Evolutionary conservation across 2,113 vertebrate genomes (phyloP), one percentile per base, ranked within the genome.

Genomic region (Oreochromis tanganicae): DNA sequence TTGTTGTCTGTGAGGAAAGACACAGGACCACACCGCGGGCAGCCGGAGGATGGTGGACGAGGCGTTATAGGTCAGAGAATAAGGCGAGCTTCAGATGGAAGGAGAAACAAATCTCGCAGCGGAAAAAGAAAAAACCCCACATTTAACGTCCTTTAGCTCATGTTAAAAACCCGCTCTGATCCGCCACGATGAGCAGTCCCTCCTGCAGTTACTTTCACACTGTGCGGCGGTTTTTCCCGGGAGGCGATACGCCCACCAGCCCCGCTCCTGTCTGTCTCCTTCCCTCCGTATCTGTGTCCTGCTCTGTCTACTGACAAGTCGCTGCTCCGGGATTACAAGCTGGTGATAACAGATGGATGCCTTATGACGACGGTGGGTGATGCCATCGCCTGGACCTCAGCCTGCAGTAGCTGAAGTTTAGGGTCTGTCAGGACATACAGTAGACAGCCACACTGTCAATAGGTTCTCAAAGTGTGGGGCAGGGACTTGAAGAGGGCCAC

Each of bases 171-270:
- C 82, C 85, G 55, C 38, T 71, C 36, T 38, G 80, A 38, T 90
- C 86, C 85, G 36, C 61, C 75, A 9, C 80, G 73, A 86, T 52
- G 87, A 68, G 85, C 61, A 38, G 6, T 85, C 59, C 82, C 80
- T 86, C 88, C 90, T 52, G 85, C 88, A 85, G 90, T 89, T 90
- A 93, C 94, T 95, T 92, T 92, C 88, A 59, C 92, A 91, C 89
- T 78, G 94, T 56, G 91, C 89, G 87, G 80, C 80, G 87, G 81
- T 92, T 90, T 82, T 94, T 94, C 92, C 94, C 91, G 71, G 80
- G 88, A 92, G 90, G 86, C 55, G 87, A 81, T 80, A 24, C 93
- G 89, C 93, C 91, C 84, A 90, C 90, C 85, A 79, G 85, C 89
- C 41, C 80, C 87, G 46, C 84, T 88, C 61, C 79, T 34, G 91